Evolutionary conservation across 2,888 invertebrate genomes (phyloP).

Genomic region (Neoaliturus tenellus): DNA sequence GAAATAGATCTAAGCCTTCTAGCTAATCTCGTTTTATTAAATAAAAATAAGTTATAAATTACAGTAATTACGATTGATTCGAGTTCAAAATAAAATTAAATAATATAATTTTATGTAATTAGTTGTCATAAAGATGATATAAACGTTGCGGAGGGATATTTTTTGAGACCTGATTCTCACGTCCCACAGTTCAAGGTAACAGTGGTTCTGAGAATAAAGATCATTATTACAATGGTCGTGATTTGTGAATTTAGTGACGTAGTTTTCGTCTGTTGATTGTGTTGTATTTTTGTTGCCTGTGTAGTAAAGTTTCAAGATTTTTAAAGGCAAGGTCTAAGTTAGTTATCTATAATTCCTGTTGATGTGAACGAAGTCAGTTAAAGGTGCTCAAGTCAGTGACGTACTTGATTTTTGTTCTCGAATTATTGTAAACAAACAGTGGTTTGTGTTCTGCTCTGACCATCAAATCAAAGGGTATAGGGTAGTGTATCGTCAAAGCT

Average conservation of each 20-base stretch:
- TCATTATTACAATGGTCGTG: conserved; percentile 10
- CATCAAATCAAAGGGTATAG: background rate
- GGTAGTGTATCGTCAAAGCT: background rate
- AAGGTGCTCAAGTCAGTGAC: background rate
- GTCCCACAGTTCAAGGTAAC: background rate
- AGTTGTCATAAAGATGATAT: too few relatives aligned
- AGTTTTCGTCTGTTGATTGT: background rate
- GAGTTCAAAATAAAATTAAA: too few relatives aligned
- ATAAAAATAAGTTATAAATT: too few relatives aligned
- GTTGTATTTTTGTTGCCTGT: background rate
- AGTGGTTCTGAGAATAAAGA: conserved; percentile 26
- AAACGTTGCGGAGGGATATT: conserved; percentile 7
- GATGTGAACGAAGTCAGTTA: background rate
- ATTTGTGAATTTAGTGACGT: conserved; percentile 16
- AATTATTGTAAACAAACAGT: background rate
- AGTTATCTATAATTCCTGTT: too few relatives aligned
- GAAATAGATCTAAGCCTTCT: too few relatives aligned
- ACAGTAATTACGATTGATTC: too few relatives aligned
- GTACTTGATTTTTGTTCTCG: background rate
- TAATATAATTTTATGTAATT: too few relatives aligned
- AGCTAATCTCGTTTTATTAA: too few relatives aligned
- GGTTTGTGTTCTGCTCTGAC: background rate
- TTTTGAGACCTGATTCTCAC: background rate
- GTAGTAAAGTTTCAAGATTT: too few relatives aligned
- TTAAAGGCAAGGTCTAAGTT: too few relatives aligned